Base-by-base conservation (phyloP, 1,140 invertebrate genomes). In the Drosophila mayri region DNA sequence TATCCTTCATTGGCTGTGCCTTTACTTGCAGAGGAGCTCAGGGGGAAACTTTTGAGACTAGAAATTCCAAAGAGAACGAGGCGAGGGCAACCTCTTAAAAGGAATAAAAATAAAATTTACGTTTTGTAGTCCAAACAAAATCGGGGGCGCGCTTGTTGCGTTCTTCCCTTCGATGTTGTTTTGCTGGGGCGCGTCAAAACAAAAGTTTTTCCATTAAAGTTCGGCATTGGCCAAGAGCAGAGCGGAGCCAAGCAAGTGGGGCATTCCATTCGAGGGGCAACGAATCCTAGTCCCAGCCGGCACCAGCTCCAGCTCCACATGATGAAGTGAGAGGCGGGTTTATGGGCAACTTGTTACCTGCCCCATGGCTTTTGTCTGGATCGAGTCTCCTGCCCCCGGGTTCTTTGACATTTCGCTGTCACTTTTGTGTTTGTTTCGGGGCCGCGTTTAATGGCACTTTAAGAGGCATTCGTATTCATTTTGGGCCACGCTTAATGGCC, bases 191-290 rank as follows among this genome's bases (percentile, higher is more conserved):
- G 76, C 85, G 73, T 78, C 84, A 88, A 90, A 88, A 88, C 84
- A 88, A 88, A 88, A 90, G 85, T 88, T 88, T 88, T 88, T 90
- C 84, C 85, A 88, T 88, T 88, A 88, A 88, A 90, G 85, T 88
- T 88, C 61, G 59, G 35, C 79, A 76, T 72, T 57, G 63, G 79
- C 64, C 58, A 47, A 44, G 64, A 59, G 37, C 40, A 59, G 44
- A 49, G 12, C 28, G 18, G n/a, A 28, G 46, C 16, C 22, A n/a
- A 28, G 25, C 25, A 10, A 28, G 25, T 8, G 1, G n/a, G 25
- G 46, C 20, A 58, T 22, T 22, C 22, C 60, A 22, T 28, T 28
- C n/a, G 50, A 32, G 62, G 61, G 38, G 32, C 12, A 62, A 70
- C n/a, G 59, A 58, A 57, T 44, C 44, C 49, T 30, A 52, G 38